A percentile compares a stretch with the other conserved stretches of the same genome.
Evolutionary conservation across 2,888 invertebrate genomes (phyloP).

Genomic region (Apotomis turbidana): DNA sequence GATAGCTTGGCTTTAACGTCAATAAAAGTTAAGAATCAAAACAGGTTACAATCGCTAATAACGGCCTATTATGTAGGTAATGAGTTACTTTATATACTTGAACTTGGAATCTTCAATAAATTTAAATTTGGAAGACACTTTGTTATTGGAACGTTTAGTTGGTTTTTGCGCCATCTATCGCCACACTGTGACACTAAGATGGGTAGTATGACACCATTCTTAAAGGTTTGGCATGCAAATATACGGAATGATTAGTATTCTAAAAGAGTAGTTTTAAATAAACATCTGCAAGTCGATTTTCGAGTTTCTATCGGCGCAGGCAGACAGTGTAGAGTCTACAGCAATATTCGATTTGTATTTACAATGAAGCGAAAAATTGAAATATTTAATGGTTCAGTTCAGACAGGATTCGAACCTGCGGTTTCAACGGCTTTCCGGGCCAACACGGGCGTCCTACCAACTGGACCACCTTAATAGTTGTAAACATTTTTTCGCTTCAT

Average conservation of each 20-base stretch:
- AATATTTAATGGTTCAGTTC: no score
- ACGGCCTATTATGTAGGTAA: background rate
- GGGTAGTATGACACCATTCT: background rate
- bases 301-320: slow-evolving; percentile 18
- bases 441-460: no score
- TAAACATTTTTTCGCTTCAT: no score
- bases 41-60: slow-evolving; percentile 10
- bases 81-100: no score
- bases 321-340: background rate
- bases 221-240: background rate
- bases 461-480: no score
- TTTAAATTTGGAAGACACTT: background rate
- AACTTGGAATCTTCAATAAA: background rate
- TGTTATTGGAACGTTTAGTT: background rate
- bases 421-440: no score
- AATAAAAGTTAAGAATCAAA: background rate
- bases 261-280: no score
- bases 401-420: no score
- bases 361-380: no score
- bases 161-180: slow-evolving; percentile 7
- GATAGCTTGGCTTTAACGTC: background rate
- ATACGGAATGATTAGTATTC: slow-evolving; percentile 8
- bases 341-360: no score
- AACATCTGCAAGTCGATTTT: slow-evolving; percentile 9
- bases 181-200: background rate